phyloP scores from a whole-genome alignment of 2,113 vertebrate species.

The Crotalus viridis region DNA sequence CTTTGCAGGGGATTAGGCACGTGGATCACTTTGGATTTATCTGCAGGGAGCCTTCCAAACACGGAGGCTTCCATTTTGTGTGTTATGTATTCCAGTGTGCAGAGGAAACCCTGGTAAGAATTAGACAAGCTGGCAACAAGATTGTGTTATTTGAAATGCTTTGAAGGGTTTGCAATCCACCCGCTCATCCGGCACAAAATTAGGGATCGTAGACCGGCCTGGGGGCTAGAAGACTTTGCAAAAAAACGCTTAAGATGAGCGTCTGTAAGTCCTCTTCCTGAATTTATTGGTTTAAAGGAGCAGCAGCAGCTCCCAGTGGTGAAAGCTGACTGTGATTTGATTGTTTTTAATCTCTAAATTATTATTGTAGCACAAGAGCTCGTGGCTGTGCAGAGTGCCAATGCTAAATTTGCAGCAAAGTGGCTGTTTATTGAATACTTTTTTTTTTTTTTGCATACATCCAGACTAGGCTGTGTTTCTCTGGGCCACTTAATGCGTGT shows the following conservation, averaged over 20 bases:
- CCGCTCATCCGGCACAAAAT: neutral
- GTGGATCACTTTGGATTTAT: slow-evolving; percentile 99
- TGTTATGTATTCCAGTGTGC: slow-evolving; percentile 97
- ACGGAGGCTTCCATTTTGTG: slow-evolving; percentile 89
- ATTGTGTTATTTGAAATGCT: neutral
- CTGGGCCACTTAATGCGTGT: too few relatives aligned
- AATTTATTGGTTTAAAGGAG: too few relatives aligned
- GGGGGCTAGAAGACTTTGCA: neutral
- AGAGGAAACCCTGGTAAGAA: slow-evolving; percentile 91
- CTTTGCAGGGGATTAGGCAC: slow-evolving; percentile 86
- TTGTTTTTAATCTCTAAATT: neutral
- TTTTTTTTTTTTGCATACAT: too few relatives aligned
- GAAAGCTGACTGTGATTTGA: neutral
- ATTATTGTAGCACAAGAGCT: neutral
- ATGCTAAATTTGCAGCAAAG: neutral
- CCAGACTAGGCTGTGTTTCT: too few relatives aligned
- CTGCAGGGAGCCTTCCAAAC: slow-evolving; percentile 88
- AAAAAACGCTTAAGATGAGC: neutral
- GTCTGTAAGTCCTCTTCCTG: neutral
- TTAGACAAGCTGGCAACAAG: neutral
- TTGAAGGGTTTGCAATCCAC: neutral
- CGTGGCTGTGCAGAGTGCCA: neutral
- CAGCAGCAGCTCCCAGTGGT: neutral
- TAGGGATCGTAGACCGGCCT: neutral
- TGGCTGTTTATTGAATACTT: neutral